Conservation (phyloP, 2,888 invertebrate species). For the Fragum whitleyi region DNA sequence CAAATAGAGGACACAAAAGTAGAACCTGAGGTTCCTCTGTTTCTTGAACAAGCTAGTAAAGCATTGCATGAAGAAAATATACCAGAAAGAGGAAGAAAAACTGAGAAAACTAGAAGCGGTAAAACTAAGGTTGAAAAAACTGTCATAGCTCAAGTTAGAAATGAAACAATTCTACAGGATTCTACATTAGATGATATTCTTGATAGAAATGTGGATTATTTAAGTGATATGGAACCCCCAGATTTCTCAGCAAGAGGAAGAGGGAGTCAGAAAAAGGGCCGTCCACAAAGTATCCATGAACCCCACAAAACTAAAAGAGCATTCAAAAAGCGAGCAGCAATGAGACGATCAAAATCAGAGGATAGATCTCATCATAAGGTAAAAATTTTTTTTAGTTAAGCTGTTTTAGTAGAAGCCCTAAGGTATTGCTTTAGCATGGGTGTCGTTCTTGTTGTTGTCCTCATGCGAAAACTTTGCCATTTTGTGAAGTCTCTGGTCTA, state of each 20-base stretch:
- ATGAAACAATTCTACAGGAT: slow-evolving; percentile 51
- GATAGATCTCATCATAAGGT: slow-evolving; percentile 60
- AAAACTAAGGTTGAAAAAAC: slow-evolving; percentile 37
- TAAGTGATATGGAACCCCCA: slow-evolving; percentile 56
- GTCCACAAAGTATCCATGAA: slow-evolving; percentile 62
- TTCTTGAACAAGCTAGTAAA: not conserved
- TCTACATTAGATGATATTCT: slow-evolving; percentile 64
- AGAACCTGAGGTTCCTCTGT: slow-evolving; percentile 18
- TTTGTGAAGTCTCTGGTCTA: not conserved
- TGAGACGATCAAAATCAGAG: slow-evolving; percentile 59
- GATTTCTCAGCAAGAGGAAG: slow-evolving; percentile 31
- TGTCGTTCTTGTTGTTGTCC: no score
- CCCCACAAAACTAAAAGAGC: slow-evolving; percentile 50
- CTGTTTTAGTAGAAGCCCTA: no score
- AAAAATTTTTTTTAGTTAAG: slow-evolving; percentile 7
- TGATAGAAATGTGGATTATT: slow-evolving; percentile 60
- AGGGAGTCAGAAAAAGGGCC: slow-evolving; percentile 34
- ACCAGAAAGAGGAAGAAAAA: slow-evolving; percentile 30
- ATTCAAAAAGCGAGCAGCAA: slow-evolving; percentile 50
- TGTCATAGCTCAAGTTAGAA: slow-evolving; percentile 34
- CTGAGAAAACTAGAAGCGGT: slow-evolving; percentile 26
- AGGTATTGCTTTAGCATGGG: no score
- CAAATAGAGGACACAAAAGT: not conserved
- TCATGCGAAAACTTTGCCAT: no score
- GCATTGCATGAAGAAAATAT: slow-evolving; percentile 1